Conservation (phyloP, 2,113 vertebrate genomes). For the Plestiodon gilberti region DNA sequence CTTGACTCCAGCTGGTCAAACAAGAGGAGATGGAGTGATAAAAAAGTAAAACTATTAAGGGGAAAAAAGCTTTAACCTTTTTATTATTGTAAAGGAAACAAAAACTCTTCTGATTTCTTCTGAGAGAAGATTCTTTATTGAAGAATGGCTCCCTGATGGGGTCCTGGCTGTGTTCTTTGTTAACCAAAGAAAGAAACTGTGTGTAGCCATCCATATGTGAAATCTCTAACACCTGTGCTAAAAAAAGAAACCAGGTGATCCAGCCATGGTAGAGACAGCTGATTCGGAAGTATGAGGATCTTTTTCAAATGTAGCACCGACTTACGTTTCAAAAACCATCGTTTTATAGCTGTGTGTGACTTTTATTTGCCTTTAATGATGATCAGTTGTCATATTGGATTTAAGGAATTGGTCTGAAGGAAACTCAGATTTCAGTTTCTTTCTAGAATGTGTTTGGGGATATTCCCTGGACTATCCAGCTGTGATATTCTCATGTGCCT, state of each 20-base stretch:
- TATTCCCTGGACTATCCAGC: not conserved
- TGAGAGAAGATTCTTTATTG: constrained; percentile 11
- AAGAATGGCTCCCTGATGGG: not conserved
- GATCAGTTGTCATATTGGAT: not conserved
- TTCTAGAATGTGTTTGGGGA: not conserved
- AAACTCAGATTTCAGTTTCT: not conserved
- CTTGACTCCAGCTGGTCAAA: not conserved
- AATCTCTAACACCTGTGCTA: not conserved
- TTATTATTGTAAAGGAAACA: not conserved
- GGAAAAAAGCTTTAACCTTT: not conserved
- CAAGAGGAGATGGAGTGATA: not conserved
- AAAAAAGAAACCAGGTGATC: not conserved
- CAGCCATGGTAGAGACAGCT: rapidly evolving
- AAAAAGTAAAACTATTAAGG: not conserved
- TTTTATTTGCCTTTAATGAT: not conserved
- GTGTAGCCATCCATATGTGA: rapidly evolving
- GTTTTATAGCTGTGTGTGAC: not conserved
- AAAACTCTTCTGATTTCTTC: not conserved
- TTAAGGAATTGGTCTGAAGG: not conserved
- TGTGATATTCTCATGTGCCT: not conserved
- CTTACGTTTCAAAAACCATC: not conserved
- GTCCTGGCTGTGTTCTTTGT: not conserved
- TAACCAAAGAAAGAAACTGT: not conserved
- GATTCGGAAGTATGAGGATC: not conserved
- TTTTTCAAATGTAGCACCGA: not conserved